Evolutionary conservation across 2,888 invertebrate genomes (phyloP).

Genomic region (Lacanobia wlatinum): DNA sequence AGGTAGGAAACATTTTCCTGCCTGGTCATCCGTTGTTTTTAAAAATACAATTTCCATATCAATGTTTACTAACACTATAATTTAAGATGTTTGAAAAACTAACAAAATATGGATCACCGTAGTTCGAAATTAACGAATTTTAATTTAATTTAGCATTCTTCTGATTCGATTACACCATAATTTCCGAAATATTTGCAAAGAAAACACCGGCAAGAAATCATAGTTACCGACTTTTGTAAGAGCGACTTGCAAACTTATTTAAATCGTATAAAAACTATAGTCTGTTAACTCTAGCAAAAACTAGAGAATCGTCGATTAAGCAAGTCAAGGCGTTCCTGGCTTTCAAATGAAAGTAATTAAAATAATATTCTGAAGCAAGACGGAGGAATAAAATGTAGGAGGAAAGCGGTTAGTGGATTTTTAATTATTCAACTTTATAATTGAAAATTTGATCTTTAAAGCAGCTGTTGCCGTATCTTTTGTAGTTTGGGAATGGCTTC

Average conservation of each 20-base stretch:
- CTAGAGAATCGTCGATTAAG: slow-evolving; percentile 26
- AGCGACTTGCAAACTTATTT: neutral
- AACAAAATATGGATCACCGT: too few species aligned
- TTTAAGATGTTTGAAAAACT: too few species aligned
- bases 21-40: too few species aligned
- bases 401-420: slow-evolving; percentile 31
- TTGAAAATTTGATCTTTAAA: slow-evolving; percentile 38
- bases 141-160: too few species aligned
- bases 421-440: slow-evolving; percentile 51
- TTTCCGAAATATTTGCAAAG: too few species aligned
- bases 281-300: neutral
- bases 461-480: slow-evolving; percentile 29
- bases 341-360: slow-evolving; percentile 44
- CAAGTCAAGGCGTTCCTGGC: slow-evolving; percentile 25
- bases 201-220: too few species aligned
- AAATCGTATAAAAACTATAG: slow-evolving; percentile 2
- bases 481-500: neutral
- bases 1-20: too few species aligned
- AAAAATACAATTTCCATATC: too few species aligned
- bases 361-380: slow-evolving; percentile 40
- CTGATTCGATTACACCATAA: too few species aligned
- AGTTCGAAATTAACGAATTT: too few species aligned
- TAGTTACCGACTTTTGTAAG: too few species aligned
- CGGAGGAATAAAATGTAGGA: slow-evolving; percentile 27
- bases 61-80: too few species aligned